A percentile compares a stretch with the other conserved stretches of the same genome.
phyloP scores from a whole-genome alignment of 2,888 invertebrate genomes.

The Sepioteuthis lessoniana region DNA sequence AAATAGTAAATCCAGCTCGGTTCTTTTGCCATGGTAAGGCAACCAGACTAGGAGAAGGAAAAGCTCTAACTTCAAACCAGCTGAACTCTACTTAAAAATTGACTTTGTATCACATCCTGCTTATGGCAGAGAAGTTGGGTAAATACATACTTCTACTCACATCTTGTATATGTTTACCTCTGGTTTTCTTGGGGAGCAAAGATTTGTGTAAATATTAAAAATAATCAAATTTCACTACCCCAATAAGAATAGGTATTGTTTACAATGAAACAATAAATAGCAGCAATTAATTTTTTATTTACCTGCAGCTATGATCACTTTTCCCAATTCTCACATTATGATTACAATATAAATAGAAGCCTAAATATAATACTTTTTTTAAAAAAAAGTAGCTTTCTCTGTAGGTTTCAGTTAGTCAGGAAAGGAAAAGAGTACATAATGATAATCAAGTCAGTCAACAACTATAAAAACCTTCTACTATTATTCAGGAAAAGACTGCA shows the following conservation, averaged over 20 bases:
- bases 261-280: not conserved
- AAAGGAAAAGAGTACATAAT: not conserved
- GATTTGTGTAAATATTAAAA: not conserved
- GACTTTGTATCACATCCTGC: too few species aligned
- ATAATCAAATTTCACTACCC: too few species aligned
- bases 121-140: too few species aligned
- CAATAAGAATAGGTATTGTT: not conserved
- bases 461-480: not conserved
- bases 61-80: too few species aligned
- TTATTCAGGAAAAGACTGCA: too few species aligned
- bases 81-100: too few species aligned
- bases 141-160: too few species aligned
- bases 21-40: too few species aligned
- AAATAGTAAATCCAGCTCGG: too few species aligned
- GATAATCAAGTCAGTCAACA: not conserved
- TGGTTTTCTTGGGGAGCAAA: not conserved
- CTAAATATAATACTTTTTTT: not conserved
- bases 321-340: not conserved
- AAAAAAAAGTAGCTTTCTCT: not conserved
- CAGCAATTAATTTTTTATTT: not conserved
- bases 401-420: not conserved
- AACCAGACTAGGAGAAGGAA: too few species aligned
- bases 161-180: not conserved
- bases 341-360: not conserved
- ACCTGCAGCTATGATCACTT: not conserved